phyloP scores from a whole-genome alignment of 2,113 vertebrate species.

The Lycaon pictus region DNA sequence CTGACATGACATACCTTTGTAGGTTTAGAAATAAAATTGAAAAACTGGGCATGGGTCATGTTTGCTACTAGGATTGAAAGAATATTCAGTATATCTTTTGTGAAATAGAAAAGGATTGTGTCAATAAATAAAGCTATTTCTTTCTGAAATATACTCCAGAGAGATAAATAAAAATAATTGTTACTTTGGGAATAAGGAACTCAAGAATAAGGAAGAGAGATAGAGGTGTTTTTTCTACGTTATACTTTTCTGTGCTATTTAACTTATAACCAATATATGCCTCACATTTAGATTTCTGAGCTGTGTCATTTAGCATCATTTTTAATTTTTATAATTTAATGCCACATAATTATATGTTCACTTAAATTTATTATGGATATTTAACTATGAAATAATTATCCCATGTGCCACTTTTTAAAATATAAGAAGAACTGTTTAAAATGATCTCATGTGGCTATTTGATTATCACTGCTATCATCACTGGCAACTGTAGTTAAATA shows the following conservation, averaged over 20 bases:
- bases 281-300: background rate
- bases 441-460: background rate
- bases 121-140: background rate
- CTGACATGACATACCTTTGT: background rate
- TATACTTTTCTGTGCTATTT: background rate
- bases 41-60: background rate
- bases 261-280: background rate
- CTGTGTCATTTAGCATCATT: background rate
- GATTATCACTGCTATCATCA: background rate
- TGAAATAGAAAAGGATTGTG: background rate
- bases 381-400: conserved; percentile 13
- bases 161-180: background rate
- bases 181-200: background rate
- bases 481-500: background rate
- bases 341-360: background rate
- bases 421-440: background rate
- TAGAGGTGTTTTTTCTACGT: background rate
- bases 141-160: background rate
- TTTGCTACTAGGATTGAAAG: conserved; percentile 15
- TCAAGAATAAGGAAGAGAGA: background rate
- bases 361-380: background rate
- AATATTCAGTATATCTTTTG: background rate
- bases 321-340: background rate
- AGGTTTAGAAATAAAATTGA: conserved; percentile 22
- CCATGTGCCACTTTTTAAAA: background rate